Evolutionary conservation across 1,140 invertebrate genomes (phyloP).

Genomic region (Coptotermes formosanus): DNA sequence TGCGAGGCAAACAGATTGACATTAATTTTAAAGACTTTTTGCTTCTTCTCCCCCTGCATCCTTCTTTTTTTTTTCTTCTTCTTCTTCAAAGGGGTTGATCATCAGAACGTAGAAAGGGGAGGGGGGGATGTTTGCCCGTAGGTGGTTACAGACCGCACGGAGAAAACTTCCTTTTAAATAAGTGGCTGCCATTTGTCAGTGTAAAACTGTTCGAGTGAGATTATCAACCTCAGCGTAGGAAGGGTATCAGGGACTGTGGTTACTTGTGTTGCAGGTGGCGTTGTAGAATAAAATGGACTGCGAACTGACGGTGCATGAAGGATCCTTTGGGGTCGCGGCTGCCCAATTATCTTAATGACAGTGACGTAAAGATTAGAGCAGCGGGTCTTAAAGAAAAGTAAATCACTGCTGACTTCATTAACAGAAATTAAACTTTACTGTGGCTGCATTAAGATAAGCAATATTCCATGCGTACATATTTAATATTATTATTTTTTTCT

Average conservation of each 20-base stretch:
- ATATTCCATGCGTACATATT: too few species aligned
- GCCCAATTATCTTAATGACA: not conserved
- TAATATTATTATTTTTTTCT: too few species aligned
- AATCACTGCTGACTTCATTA: too few species aligned
- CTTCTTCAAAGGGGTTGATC: not conserved
- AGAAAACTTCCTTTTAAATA: conserved; percentile 16
- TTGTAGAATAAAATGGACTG: not conserved
- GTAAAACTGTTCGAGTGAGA: not conserved
- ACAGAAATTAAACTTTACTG: too few species aligned
- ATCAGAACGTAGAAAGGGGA: not conserved
- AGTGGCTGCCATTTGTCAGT: conserved; percentile 8
- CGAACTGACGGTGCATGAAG: not conserved
- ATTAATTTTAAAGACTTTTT: conserved; percentile 13
- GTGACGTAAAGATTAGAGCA: not conserved
- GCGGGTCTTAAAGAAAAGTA: not conserved
- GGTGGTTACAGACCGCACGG: not conserved
- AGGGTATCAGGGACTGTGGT: not conserved
- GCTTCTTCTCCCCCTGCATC: not conserved
- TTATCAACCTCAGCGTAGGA: not conserved
- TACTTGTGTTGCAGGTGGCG: not conserved
- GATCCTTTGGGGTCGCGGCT: not conserved
- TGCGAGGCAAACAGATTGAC: conserved; percentile 9
- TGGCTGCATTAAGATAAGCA: too few species aligned
- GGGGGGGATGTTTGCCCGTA: not conserved
- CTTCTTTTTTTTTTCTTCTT: not conserved